Evolutionary conservation across 1,140 invertebrate species (phyloP).

Genomic region (Drusus annulatus): DNA sequence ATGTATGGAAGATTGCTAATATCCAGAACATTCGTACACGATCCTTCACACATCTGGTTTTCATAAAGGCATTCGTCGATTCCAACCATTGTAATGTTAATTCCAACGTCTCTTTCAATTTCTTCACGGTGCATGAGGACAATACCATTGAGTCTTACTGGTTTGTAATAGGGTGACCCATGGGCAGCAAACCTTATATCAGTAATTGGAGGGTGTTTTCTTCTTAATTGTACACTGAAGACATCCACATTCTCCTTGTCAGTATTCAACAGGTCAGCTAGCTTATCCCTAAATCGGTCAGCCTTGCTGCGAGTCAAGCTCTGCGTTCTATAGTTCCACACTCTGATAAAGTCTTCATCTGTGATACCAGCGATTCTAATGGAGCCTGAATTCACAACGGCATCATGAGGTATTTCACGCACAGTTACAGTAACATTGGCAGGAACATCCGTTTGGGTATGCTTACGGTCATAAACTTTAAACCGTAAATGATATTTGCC

Average conservation of each 20-base stretch:
- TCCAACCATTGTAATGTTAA: constrained; percentile 97
- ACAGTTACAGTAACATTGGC: constrained; percentile 95
- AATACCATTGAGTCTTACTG: constrained; percentile 93
- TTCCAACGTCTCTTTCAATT: constrained; percentile 93
- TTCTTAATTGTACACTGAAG: constrained; percentile 92
- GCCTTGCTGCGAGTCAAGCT: constrained; percentile 88
- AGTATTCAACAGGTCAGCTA: constrained; percentile 87
- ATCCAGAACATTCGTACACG: constrained; percentile 93
- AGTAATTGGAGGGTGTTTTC: constrained; percentile 89
- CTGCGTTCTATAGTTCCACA: constrained; percentile 93
- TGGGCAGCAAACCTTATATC: constrained; percentile 96
- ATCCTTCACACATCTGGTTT: constrained; percentile 95
- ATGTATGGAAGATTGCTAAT: constrained; percentile 93
- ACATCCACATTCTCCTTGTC: constrained; percentile 94
- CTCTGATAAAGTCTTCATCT: constrained; percentile 95
- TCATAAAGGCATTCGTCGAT: constrained; percentile 98
- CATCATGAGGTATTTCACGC: constrained; percentile 94
- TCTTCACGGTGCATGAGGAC: constrained; percentile 94
- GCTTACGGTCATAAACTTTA: constrained; percentile 94
- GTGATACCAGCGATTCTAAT: constrained; percentile 94
- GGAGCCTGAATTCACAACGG: constrained; percentile 95
- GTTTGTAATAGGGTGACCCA: constrained; percentile 96
- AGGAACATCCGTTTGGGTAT: constrained; percentile 91
- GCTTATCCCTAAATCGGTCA: constrained; percentile 89
- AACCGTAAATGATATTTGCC: constrained; percentile 90